Evolutionary conservation across 2,113 vertebrate species (phyloP).

Genomic region (Myotis lucifugus): DNA sequence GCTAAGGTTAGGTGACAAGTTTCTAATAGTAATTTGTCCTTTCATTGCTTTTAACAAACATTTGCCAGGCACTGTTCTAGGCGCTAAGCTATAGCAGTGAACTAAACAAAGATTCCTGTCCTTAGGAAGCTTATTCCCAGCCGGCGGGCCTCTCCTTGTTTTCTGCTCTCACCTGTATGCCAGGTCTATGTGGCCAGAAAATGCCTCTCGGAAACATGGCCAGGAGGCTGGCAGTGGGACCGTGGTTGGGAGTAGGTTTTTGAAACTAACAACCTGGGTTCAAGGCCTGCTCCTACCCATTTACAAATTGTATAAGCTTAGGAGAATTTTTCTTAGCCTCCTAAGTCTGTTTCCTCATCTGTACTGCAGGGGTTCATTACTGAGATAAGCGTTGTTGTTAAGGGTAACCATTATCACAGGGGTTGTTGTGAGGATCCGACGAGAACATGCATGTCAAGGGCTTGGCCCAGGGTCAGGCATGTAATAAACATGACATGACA

Average conservation of each 20-base stretch:
- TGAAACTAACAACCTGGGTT: neutral
- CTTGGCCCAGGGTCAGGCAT: neutral
- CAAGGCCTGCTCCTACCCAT: neutral
- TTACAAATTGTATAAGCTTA: neutral
- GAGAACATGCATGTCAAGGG: slow-evolving; percentile 14
- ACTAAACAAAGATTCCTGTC: neutral
- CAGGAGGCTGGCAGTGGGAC: neutral
- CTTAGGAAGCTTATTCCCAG: neutral
- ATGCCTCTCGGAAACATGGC: neutral
- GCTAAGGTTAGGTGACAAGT: neutral
- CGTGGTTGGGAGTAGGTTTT: neutral
- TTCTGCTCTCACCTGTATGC: neutral
- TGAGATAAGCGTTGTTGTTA: neutral
- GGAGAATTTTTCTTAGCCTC: slow-evolving; percentile 14
- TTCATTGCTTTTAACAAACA: neutral
- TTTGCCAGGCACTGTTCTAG: neutral
- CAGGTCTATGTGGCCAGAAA: neutral
- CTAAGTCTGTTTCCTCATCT: neutral
- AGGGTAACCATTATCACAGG: neutral
- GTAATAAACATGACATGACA: neutral
- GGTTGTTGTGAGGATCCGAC: neutral
- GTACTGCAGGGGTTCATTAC: neutral
- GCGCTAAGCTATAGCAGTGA: neutral
- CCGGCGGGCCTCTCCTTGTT: neutral
- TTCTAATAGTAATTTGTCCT: neutral